Conservation (phyloP, 2,797 vertebrate species). For the Benthosema pterotum region DNA sequence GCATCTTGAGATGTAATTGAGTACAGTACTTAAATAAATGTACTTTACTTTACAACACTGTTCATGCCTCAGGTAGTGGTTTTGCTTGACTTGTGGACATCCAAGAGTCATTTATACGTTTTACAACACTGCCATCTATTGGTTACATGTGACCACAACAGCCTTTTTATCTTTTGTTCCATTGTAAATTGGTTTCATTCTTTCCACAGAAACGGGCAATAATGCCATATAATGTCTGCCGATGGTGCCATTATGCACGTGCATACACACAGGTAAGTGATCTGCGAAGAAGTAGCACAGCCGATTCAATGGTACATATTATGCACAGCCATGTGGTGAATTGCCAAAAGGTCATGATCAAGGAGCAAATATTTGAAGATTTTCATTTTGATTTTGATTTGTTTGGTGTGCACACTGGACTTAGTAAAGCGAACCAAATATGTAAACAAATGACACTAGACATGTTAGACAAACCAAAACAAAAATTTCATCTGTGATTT, state of each 20-base stretch:
- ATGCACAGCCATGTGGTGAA: neutral
- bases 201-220: conserved; percentile 68
- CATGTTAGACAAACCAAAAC: too few species aligned
- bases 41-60: too few species aligned
- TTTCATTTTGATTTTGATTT: too few species aligned
- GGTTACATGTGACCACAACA: conserved; percentile 18
- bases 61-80: neutral
- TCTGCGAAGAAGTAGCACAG: neutral
- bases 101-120: neutral
- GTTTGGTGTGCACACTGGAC: too few species aligned
- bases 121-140: conserved; percentile 53
- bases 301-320: neutral
- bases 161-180: neutral
- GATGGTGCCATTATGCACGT: conserved; percentile 6
- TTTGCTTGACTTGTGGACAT: neutral
- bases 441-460: too few species aligned
- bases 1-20: too few species aligned
- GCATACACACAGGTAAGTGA: conserved; percentile 34
- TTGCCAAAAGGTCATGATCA: too few species aligned
- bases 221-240: conserved; percentile 65
- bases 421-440: too few species aligned
- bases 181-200: conserved; percentile 15
- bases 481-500: too few species aligned
- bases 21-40: too few species aligned
- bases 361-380: too few species aligned